Evolutionary conservation across 2,113 vertebrate species (phyloP), one percentile per base, ranked within the genome.

Genomic region (Ciconia boyciana): DNA sequence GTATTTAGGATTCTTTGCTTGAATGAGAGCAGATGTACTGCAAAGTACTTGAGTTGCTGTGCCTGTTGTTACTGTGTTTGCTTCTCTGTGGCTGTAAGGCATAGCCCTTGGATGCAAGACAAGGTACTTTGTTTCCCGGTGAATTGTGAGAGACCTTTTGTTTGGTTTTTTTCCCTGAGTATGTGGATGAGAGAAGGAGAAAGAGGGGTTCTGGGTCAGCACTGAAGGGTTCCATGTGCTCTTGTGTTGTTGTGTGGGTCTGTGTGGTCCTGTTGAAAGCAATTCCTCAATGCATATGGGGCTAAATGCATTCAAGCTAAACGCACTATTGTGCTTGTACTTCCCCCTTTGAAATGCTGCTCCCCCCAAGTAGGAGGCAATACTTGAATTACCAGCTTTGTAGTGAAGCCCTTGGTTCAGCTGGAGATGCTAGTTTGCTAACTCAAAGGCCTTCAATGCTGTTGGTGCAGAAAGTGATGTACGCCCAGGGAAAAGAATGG

Each of bases 231-330:
- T 84, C 21, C 7, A 1, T 29, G 3, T 32, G 9, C 16, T 36
- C 41, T 43, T n/a, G 7, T 32, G 17, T 0, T 62, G 16, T 29
- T 70, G 24, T 29, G 43, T 70, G 41, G 16, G 5, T 74, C 39
- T 71, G 7, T 0, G 0, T 18, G n/a, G 51, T 78, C 29, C n/a
- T 39, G 5, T 26, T 80, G 32, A 46, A 60, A 86, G 25, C 43
- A 48, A 2, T 62, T 68, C 44, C 25, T 60, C 46, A 17, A 2
- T 36, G 11, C 6, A 3, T 0, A 0, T 3, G 8, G 4, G 24
- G 17, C 12, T 44, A 26, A 44, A 71, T 20, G 11, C 29, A 5
- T 55, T 75, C 28, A 13, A 39, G 18, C 31, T 90, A 13, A 74
- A n/a, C 0, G 3, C 25, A 13, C 11, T 9, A 1, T 18, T 82